phyloP scores from a whole-genome alignment of 1,140 invertebrate species.

The Oscheius sp. region DNA sequence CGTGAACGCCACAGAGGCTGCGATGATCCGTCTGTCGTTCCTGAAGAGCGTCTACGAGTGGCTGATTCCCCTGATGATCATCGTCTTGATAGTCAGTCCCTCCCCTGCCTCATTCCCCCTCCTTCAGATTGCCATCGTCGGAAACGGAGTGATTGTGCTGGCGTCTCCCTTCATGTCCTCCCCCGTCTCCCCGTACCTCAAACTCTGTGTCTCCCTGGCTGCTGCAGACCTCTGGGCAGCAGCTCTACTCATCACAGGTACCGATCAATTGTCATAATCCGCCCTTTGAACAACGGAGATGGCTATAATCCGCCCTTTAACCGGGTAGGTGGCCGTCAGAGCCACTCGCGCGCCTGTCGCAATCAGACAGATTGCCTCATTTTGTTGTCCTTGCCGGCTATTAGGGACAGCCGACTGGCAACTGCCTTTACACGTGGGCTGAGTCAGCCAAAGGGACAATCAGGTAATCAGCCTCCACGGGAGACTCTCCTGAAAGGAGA shows the following conservation, averaged over 20 bases:
- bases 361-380: neutral
- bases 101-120: neutral
- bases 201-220: slow-evolving; percentile 47
- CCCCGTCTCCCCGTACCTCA: slow-evolving; percentile 47
- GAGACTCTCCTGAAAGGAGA: no score
- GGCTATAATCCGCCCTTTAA: no score
- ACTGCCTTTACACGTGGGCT: no score
- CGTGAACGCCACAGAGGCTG: no score
- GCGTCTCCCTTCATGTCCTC: slow-evolving; percentile 41
- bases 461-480: no score
- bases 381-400: no score
- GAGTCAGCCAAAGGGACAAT: no score
- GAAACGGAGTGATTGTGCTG: slow-evolving; percentile 46
- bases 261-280: neutral
- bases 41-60: slow-evolving; percentile 38
- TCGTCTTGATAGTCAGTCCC: slow-evolving; percentile 39
- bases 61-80: slow-evolving; percentile 44
- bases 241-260: slow-evolving; percentile 44
- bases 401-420: no score
- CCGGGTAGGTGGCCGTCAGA: no score
- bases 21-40: no score
- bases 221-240: slow-evolving; percentile 51
- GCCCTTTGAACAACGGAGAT: no score
- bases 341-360: neutral
- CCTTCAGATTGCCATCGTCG: slow-evolving; percentile 46